These are phyloP conservation scores for Hydractinia echinata DNA, from an alignment of 30 jellyfish, hydroid and myxozoan genomes.

Conservation along the genomic window DNA sequence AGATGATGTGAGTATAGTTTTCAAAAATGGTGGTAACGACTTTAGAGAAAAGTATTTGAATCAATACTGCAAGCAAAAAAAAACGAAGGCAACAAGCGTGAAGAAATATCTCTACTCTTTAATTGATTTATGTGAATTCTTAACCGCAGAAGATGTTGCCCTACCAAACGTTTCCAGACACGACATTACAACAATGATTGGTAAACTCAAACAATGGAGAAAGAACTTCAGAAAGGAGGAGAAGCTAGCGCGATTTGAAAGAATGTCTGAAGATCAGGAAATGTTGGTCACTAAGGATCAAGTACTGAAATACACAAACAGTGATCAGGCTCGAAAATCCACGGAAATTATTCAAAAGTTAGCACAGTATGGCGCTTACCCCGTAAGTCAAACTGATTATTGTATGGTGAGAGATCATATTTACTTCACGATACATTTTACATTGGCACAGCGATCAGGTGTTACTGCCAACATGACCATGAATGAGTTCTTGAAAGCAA, in stretches of 20 bases:
- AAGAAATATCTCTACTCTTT: conserved; percentile 17
- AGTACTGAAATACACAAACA: not conserved
- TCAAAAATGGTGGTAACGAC: not conserved
- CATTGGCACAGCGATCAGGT: conserved; percentile 8
- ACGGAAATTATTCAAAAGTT: no score
- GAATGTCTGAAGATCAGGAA: not conserved
- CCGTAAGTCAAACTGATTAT: not conserved
- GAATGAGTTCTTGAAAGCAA: not conserved
- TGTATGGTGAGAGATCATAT: conserved; percentile 4
- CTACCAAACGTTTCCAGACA: not conserved
- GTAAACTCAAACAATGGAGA: conserved; percentile 14
- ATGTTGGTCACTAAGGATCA: conserved; percentile 2
- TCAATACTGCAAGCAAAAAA: not conserved
- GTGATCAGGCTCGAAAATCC: no score
- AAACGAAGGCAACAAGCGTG: not conserved
- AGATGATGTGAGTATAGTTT: conserved; percentile 1
- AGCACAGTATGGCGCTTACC: not conserved
- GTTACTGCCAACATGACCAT: conserved; percentile 14
- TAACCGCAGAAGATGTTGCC: not conserved
- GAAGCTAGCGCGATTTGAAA: not conserved
- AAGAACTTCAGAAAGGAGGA: not conserved
- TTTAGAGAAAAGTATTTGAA: not conserved
- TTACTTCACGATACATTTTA: not conserved
- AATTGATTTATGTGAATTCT: not conserved
- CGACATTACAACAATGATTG: not conserved